Base-by-base conservation (phyloP, 2,888 invertebrate genomes). In the Chymomyza procnemis region DNA sequence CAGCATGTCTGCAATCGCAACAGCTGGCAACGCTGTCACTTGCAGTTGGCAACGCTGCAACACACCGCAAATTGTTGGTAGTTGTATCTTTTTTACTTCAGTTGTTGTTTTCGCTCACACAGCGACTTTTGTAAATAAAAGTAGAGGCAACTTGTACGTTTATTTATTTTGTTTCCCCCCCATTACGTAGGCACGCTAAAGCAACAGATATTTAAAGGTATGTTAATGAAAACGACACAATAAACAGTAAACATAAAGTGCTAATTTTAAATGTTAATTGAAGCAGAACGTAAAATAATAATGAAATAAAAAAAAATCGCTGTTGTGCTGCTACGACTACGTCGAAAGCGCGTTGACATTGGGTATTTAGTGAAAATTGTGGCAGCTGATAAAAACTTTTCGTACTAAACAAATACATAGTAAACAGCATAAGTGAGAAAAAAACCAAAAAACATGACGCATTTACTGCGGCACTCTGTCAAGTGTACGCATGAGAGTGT, bases 391-490 rank as follows among this genome's bases (percentile, higher is more conserved):
- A 69, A 61, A 47, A 59, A n/a, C n/a, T 19, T 55, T 18, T 67
- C 41, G 58, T 71, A 69, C 70, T 70, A 78, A 77, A 67, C 65
- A 80, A 76, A 75, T 73, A 26, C 26, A 26, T 4, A 67, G 61
- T 34, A 68, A 69, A 73, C 68, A 70, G 67, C 70, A 41, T 64
- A 61, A 47, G 54, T 26, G 56, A 69, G 67, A 64, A 67, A 67
- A 81, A 64, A 59, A n/a, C n/a, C n/a, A n/a, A 65, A 62, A 75
- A 80, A 75, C 69, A 76, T 82, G 82, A 82, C 82, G 86, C 82
- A 82, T 80, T 41, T 3, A 41, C 34, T 41, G 12, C 26, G 26
- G 26, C 26, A 5, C 26, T 26, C 26, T 26, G 26, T 26, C 26
- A 41, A 12, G 34, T 41, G 34, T 41, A 55, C 55, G 22, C 2